Base-by-base conservation (phyloP, 2,113 vertebrate genomes). In the Columba livia region DNA sequence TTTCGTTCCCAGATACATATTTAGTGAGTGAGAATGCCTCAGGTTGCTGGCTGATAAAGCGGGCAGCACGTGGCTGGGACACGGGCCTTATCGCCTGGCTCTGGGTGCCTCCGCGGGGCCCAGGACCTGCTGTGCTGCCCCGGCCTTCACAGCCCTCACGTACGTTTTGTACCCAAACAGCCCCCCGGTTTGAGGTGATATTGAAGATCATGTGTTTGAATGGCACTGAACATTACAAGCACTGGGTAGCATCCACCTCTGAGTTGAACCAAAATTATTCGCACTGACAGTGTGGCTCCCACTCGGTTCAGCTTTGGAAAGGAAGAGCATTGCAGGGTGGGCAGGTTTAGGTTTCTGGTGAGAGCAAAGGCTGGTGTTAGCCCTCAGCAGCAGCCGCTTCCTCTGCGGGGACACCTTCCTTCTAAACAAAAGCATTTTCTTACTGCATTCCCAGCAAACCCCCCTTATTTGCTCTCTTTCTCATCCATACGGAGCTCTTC, bases 111-210 rank as follows among this genome's bases (percentile, higher is more conserved):
- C 1, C 36, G 42, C 2, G 0, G 47, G 47, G 16, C 60, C 78
- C 24, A 24, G 79, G 21, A 29, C 36, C 44, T 56, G n/a, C 28
- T 5, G 1, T 13, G 18, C 69, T 44, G 50, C 56, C 36, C 34
- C 60, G 58, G 58, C 53, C 62, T 56, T 47, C 17, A 1, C 0
- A 0, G 15, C 67, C 80, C 11, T 31, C 36, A 3, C 34, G 54
- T 29, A 4, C 3, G 0, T 74, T 61, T 36, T 67, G 19, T 38
- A 53, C 54, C 32, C 15, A 58, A 50, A 5, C 32, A 60, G 38
- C 17, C 34, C 10, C 24, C 12, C 0, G 0, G 17, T 23, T 36
- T 75, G 79, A 15, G n/a, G 29, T 26, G 50, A 7, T 36, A 6
- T 32, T 71, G 38, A 24, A n/a, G 56, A 8, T 29, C 14, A 6